Evolutionary conservation across 37 sponge, comb jelly and placozoan species (phyloP).

Genomic region (Haliclona indistincta): DNA sequence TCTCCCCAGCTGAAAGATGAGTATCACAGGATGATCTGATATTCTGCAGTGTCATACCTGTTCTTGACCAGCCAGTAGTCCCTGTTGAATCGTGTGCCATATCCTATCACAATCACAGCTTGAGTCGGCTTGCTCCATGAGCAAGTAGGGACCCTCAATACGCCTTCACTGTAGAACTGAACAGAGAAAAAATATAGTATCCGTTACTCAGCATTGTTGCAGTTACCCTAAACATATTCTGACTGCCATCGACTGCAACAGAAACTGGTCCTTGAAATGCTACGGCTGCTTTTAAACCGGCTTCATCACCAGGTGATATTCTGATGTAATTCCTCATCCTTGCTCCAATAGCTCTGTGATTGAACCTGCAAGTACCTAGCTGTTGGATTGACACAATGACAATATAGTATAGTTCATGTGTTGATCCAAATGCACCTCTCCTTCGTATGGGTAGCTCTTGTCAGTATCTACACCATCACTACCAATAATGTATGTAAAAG

Average conservation of each 20-base stretch:
- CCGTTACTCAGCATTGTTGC: background rate
- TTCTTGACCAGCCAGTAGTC: constrained; percentile 64
- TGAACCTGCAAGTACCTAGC: constrained; percentile 48
- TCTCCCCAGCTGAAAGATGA: constrained; percentile 12
- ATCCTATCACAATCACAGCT: constrained; percentile 48
- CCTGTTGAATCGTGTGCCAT: constrained; percentile 35
- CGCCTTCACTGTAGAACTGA: constrained; percentile 58
- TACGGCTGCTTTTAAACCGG: constrained; percentile 54
- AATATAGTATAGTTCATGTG: background rate
- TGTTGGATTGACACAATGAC: background rate
- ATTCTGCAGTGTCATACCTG: too few relatives aligned
- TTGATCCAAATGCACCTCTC: constrained; percentile 24
- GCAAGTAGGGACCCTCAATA: constrained; percentile 38
- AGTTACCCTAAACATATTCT: constrained; percentile 38
- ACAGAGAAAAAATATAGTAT: background rate
- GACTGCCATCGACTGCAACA: constrained; percentile 60
- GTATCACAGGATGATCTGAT: too few relatives aligned
- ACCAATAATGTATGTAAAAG: background rate
- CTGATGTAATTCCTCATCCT: constrained; percentile 17
- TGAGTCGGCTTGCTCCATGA: constrained; percentile 28
- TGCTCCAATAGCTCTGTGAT: constrained; percentile 20
- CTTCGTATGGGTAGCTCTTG: constrained; percentile 39
- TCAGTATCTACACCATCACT: constrained; percentile 33
- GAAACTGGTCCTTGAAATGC: constrained; percentile 70
- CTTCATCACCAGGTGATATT: constrained; percentile 36